phyloP scores from a whole-genome alignment of 2,113 vertebrate species.

The Sylvicapra grimmia region DNA sequence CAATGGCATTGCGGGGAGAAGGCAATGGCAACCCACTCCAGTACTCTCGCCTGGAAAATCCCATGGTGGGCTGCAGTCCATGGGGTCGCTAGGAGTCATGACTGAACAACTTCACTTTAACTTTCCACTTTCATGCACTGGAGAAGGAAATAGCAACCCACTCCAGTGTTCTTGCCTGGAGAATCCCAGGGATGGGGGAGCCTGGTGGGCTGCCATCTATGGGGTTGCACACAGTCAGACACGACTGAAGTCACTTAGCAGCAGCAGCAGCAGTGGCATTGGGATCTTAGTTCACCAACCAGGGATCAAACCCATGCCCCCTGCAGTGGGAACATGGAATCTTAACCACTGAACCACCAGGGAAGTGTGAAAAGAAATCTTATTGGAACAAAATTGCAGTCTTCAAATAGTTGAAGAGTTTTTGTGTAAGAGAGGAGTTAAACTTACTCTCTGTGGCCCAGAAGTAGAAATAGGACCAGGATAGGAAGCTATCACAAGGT shows the following conservation, averaged over 20 bases:
- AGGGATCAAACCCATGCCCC: background rate
- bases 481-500: background rate
- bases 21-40: background rate
- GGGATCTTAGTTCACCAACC: background rate
- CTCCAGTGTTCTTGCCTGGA: background rate
- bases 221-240: background rate
- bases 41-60: background rate
- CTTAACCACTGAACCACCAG: background rate
- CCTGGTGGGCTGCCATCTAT: background rate
- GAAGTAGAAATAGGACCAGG: background rate
- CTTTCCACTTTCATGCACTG: background rate
- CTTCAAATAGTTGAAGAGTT: conserved; percentile 15
- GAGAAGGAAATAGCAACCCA: background rate
- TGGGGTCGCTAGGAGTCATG: background rate
- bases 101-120: background rate
- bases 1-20: background rate
- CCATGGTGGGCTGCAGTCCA: background rate
- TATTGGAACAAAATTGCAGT: background rate
- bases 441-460: background rate
- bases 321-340: background rate
- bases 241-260: background rate
- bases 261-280: background rate
- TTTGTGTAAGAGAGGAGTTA: background rate
- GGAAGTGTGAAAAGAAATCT: background rate
- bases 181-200: background rate